Base-by-base conservation (phyloP, 2,797 vertebrate genomes). In the Streptopelia turtur region DNA sequence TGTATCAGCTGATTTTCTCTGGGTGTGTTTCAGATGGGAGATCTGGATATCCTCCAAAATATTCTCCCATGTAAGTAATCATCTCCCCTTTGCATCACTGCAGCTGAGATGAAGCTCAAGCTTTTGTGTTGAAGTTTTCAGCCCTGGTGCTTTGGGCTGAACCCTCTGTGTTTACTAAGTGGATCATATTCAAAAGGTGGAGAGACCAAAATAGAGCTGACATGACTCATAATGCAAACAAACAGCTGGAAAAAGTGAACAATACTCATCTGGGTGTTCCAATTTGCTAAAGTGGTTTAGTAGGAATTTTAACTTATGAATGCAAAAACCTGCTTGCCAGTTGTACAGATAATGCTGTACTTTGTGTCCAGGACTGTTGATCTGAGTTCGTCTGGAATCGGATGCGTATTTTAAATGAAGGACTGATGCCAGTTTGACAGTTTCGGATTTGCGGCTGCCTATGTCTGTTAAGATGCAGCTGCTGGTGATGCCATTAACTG, bases 191-290 rank as follows among this genome's bases (percentile, higher is more conserved):
- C 69, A 60, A 23, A 60, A 95, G 89, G 66, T 84, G 11, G 84
- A 64, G 69, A 56, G 84, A 68, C 91, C 59, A 93, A 85, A 95
- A 96, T 75, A 91, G 92, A 79, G 89, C 85, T 93, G 95, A 21
- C 43, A 35, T 97, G 95, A 97, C 91, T 97, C 95, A 96, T 8
- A 84, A 57, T 63, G 80, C 93, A 94, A 94, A 90, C 82, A 92
- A 94, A 91, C 87, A 95, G 92, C 89, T 94, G 96, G 94, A 95
- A 95, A 96, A 95, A 88, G 85, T 94, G 91, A 95, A 93, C 86
- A 90, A 68, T 83, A 24, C 72, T 50, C 75, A 85, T 82, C 70
- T 56, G 78, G 63, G 52, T 80, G 37, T 84, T 88, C 78, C 69
- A 14, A 77, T 82, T 94, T 55, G 50, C 47, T 78, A 4, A 59